Evolutionary conservation across 1,140 invertebrate genomes (phyloP).

Genomic region (Mycetomoellerius zeteki): DNA sequence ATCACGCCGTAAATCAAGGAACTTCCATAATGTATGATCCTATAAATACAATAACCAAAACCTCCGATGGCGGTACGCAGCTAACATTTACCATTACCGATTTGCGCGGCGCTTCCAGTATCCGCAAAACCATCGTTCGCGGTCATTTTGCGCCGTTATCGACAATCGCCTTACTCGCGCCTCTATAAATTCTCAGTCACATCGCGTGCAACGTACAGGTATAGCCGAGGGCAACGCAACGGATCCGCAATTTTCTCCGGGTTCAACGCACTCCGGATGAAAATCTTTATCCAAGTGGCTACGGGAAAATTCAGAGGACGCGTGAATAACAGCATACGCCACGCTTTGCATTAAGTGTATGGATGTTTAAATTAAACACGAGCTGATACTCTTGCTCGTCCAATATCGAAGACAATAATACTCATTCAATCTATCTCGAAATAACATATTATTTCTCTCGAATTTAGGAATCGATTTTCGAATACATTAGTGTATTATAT

Average conservation of each 20-base stretch:
- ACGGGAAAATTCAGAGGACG: constrained; percentile 32
- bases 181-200: constrained; percentile 56
- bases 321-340: not conserved
- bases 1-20: constrained; percentile 48
- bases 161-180: constrained; percentile 50
- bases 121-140: constrained; percentile 53
- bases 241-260: constrained; percentile 40
- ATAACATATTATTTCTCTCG: not conserved
- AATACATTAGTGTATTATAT: not conserved
- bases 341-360: not conserved
- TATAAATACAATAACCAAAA: constrained; percentile 43
- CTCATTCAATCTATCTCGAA: not conserved
- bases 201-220: constrained; percentile 15
- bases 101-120: constrained; percentile 10
- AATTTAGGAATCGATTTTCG: not conserved
- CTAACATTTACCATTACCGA: constrained; percentile 41
- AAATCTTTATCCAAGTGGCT: constrained; percentile 13
- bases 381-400: not conserved
- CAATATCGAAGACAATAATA: constrained; percentile 5
- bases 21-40: constrained; percentile 39
- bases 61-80: constrained; percentile 8
- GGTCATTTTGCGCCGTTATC: constrained; percentile 55
- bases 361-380: not conserved
- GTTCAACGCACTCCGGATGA: constrained; percentile 20
- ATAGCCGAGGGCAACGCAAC: constrained; percentile 30